A percentile compares a stretch with the other conserved stretches of the same genome.
phyloP scores from a whole-genome alignment of 2,888 invertebrate species.

The Galerucella nymphaeae region DNA sequence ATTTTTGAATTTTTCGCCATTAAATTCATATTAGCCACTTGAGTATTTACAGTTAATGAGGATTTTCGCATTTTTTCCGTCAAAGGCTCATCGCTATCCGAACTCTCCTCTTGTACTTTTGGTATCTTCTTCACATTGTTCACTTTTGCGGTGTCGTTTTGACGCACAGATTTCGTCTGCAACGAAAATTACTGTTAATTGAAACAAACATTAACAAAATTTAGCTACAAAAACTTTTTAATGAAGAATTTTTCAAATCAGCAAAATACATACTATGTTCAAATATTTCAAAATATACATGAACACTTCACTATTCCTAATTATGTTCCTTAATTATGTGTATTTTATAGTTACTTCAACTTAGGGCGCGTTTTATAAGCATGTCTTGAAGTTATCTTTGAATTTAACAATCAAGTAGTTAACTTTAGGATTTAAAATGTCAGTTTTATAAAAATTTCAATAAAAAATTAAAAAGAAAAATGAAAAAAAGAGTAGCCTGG shows the following conservation, averaged over 20 bases:
- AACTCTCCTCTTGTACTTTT: constrained; percentile 71
- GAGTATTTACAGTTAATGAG: constrained; percentile 36
- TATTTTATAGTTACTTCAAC: not conserved
- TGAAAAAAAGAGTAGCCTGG: no score
- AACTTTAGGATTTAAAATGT: no score
- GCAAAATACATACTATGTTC: no score
- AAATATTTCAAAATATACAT: no score
- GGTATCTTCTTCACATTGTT: constrained; percentile 52
- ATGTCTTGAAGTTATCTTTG: no score
- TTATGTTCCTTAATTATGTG: no score
- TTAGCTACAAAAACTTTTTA: not conserved
- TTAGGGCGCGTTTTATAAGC: no score
- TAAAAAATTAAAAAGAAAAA: no score
- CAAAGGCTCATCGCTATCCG: constrained; percentile 85
- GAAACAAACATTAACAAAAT: not conserved
- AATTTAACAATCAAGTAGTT: no score
- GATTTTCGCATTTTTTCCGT: constrained; percentile 76
- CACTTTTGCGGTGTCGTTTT: constrained; percentile 54
- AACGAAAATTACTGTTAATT: constrained; percentile 7
- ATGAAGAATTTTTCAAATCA: no score
- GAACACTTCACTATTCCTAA: no score
- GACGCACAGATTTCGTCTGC: constrained; percentile 31
- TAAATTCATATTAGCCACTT: constrained; percentile 45
- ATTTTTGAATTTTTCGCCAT: constrained; percentile 45
- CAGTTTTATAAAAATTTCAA: no score